Evolutionary conservation across 2,888 invertebrate genomes (phyloP), one percentile per base, ranked within the genome.

Genomic region (Gymnosoma rotundatum): DNA sequence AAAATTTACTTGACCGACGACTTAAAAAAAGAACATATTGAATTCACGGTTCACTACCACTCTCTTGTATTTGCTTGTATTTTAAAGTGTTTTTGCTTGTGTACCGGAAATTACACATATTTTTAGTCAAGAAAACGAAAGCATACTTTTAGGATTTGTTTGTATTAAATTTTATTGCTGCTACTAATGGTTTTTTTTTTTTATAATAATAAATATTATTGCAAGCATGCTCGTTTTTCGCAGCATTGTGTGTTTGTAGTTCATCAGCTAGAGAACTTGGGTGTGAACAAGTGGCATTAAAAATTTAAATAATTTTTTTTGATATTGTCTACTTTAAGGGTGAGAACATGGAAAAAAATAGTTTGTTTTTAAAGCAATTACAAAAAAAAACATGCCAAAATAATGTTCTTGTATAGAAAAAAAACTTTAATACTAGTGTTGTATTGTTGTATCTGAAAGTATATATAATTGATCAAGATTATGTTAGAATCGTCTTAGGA

Each of bases 71-170:
- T 48, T n/a, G 16, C 6, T 16, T 14, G 64, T 25, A 21, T 25
- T 7, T 20, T 6, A 61, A n/a, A 63, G 21, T 9, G 20, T 36
- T 5, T 14, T 16, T 52, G n/a, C n/a, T 63, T 61, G 20, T 16
- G 5, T 63, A 42, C 5, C 73, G 73, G 42, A 54, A 74, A 63
- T 74, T 63, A 54, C 61, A 73, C 42, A n/a, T 32, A 18, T 21
- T 21, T 52, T 12, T n/a, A n/a, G 8, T 42, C 36, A 21, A 36
- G 42, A 7, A 32, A 32, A 32, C 2, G 6, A 7, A 52, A 63
- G 2, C 7, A 48, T n/a, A 48, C 45, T 16, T 48, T 48, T 48
- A 48, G 45, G 45, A 6, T 14, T 48, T 48, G 14, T 48, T 48
- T n/a, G 14, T 48, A 48, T 48, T n/a, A 16, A 48, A 4, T 8